Evolutionary conservation across 2,888 invertebrate genomes (phyloP).

Genomic region (Calliphora vomitoria): DNA sequence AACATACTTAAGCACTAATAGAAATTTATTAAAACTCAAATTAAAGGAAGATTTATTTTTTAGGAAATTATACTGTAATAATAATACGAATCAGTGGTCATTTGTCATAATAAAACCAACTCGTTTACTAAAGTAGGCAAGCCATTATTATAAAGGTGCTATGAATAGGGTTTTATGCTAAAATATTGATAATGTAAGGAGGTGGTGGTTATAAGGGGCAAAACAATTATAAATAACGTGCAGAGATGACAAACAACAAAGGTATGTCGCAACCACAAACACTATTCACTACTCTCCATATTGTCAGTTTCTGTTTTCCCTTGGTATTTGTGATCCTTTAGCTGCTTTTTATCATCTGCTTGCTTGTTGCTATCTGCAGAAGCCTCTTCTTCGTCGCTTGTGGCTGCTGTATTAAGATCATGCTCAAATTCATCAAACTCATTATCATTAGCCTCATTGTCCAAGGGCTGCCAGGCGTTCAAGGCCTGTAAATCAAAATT

Average conservation of each 20-base stretch:
- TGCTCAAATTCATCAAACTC: slow-evolving; percentile 86
- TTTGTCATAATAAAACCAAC: slow-evolving; percentile 46
- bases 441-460: slow-evolving; percentile 85
- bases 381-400: slow-evolving; percentile 59
- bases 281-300: slow-evolving; percentile 69
- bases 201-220: slow-evolving; percentile 24
- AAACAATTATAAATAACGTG: slow-evolving; percentile 51
- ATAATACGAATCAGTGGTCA: slow-evolving; percentile 35
- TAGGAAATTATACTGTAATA: slow-evolving; percentile 14
- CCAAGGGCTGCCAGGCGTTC: slow-evolving; percentile 78
- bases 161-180: slow-evolving; percentile 54
- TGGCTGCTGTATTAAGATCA: slow-evolving; percentile 85
- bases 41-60: slow-evolving; percentile 46
- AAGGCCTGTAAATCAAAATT: slow-evolving; percentile 83
- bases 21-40: slow-evolving; percentile 14
- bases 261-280: slow-evolving; percentile 73
- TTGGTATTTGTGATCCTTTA: slow-evolving; percentile 36
- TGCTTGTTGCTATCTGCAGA: slow-evolving; percentile 53
- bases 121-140: neutral
- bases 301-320: slow-evolving; percentile 62
- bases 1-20: slow-evolving; percentile 60
- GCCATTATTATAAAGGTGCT: slow-evolving; percentile 45
- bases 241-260: slow-evolving; percentile 71
- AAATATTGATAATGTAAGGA: slow-evolving; percentile 42
- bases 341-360: slow-evolving; percentile 67